Evolutionary conservation across 2,113 vertebrate species (phyloP), one percentile per base, ranked within the genome.

Genomic region (Tragelaphus strepsiceros): DNA sequence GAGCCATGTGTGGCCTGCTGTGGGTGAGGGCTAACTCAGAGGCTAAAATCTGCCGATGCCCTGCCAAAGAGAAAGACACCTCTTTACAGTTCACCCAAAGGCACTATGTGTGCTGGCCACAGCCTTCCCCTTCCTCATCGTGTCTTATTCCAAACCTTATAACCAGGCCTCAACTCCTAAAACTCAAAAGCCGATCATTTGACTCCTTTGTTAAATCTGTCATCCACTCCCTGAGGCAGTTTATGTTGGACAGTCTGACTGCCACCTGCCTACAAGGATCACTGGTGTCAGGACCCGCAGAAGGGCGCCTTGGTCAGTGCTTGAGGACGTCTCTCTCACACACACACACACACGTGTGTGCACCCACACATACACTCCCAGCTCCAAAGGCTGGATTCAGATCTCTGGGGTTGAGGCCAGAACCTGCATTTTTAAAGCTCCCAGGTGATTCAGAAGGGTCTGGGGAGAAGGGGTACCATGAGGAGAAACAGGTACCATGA

Each of bases 391-490:
- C 26, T 30, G 39, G 13, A 43, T 59, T 67, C 6, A 28, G 81
- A 95, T 94, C 62, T 59, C 49, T 13, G 49, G 5, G 16, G 15
- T 2, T 67, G n/a, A 35, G 39, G 64, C 17, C 59, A 86, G 78
- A 80, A 43, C 17, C 13, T 90, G 35, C 30, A 74, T 71, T 62
- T 90, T 30, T 80, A 78, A 90, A 71, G 14, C 6, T 59, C n/a
- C 19, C 54, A 46, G 16, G 19, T 58, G 53, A 71, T 58, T 94
- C 49, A 32, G 46, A 78, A 90, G 46, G 12, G 43, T 7, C 8
- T 2, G 6, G 32, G 30, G 8, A n/a, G 16, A 77, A 39, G n/a
- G 13, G 9, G 2, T 9, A 3, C 59, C 17, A 3, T 3, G 53
- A 84, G 46, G 58, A 88, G 67, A 90, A 59, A 30, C 24, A 56